phyloP scores from a whole-genome alignment of 2,797 vertebrate species.

The Manis javanica region DNA sequence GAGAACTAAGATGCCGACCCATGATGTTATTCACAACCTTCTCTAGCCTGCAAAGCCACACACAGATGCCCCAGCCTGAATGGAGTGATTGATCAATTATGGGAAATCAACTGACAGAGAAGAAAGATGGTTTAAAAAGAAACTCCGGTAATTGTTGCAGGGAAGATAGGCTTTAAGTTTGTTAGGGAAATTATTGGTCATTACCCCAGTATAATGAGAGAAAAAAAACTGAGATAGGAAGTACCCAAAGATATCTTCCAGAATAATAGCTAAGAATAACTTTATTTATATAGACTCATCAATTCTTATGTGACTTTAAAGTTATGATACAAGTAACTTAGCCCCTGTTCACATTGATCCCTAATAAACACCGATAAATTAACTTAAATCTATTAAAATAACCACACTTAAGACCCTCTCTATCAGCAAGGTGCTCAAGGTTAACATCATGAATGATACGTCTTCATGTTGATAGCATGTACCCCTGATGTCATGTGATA shows the following conservation, averaged over 20 bases:
- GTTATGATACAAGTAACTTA: not conserved
- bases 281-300: not conserved
- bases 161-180: slow-evolving; percentile 5
- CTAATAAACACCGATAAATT: not conserved
- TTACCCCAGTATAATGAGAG: not conserved
- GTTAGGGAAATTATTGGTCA: not conserved
- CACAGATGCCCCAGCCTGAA: not conserved
- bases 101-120: slow-evolving; percentile 18
- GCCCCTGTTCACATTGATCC: not conserved
- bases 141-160: slow-evolving; percentile 18
- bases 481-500: not conserved
- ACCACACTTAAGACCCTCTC: not conserved
- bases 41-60: not conserved
- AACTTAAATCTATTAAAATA: not conserved
- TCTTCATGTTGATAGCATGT: not conserved
- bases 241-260: not conserved
- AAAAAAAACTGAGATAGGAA: not conserved
- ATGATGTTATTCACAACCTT: slow-evolving; percentile 34
- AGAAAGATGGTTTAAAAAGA: slow-evolving; percentile 65
- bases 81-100: slow-evolving; percentile 44
- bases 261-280: not conserved
- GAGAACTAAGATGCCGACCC: not conserved
- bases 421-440: not conserved
- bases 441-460: not conserved
- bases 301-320: not conserved